A percentile compares a stretch with the other conserved stretches of the same genome.
These are phyloP conservation scores for Papilio glaucus DNA, from an alignment of 1,140 invertebrate genomes.

Conservation along the genomic window DNA sequence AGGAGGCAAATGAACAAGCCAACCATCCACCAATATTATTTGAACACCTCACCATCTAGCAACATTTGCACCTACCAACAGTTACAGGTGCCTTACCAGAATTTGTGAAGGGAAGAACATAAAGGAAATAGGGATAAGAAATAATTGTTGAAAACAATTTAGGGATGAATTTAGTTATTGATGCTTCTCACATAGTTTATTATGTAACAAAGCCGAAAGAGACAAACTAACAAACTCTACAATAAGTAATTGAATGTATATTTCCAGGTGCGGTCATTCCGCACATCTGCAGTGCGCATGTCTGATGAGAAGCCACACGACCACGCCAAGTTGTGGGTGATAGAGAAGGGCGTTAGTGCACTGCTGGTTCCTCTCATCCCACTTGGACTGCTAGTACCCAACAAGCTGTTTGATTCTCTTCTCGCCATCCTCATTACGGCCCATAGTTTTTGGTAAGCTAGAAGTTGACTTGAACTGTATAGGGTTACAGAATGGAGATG, in stretches of 20 bases:
- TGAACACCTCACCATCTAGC: too few relatives aligned
- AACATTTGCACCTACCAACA: too few relatives aligned
- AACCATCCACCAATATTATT: too few relatives aligned
- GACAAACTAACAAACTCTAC: too few relatives aligned
- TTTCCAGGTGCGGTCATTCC: conserved; percentile 65
- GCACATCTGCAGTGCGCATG: conserved; percentile 53
- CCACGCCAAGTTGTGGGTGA: conserved; percentile 75
- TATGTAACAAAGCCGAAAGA: too few relatives aligned
- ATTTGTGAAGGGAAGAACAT: too few relatives aligned
- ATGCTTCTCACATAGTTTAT: too few relatives aligned
- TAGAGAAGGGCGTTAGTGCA: conserved; percentile 64
- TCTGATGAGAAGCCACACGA: conserved; percentile 60
- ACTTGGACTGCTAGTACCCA: conserved; percentile 63
- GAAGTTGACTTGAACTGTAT: background rate
- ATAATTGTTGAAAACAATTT: too few relatives aligned
- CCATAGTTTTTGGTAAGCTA: conserved; percentile 73
- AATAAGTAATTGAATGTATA: conserved; percentile 32
- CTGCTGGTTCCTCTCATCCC: conserved; percentile 65
- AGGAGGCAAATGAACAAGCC: too few relatives aligned
- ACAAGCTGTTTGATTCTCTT: conserved; percentile 66
- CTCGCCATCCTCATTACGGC: conserved; percentile 70
- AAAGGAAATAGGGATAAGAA: too few relatives aligned
- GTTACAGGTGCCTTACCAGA: too few relatives aligned
- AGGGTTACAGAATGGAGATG: background rate
- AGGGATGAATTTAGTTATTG: too few relatives aligned